A percentile compares a stretch with the other conserved stretches of the same genome.
phyloP scores from a whole-genome alignment of 1,140 invertebrate genomes.

The Tetramorium simillimum region DNA sequence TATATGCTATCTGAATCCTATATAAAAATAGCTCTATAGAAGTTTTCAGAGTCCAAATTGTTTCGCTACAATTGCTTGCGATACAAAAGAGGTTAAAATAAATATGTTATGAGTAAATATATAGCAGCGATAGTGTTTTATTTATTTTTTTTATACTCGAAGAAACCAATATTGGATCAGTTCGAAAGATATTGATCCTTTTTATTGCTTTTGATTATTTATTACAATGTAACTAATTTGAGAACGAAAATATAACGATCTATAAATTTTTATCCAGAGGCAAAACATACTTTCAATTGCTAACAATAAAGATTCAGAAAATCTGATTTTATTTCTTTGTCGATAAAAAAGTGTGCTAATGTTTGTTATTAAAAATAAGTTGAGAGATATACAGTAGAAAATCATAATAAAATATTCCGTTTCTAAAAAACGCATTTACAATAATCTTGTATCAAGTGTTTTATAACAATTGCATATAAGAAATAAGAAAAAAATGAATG shows the following conservation, averaged over 20 bases:
- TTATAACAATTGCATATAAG: background rate
- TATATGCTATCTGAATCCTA: constrained; percentile 39
- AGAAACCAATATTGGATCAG: constrained; percentile 14
- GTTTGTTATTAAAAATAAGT: background rate
- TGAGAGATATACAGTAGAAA: background rate
- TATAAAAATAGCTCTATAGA: constrained; percentile 4
- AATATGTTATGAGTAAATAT: constrained; percentile 31
- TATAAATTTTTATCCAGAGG: background rate
- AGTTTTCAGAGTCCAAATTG: constrained; percentile 32
- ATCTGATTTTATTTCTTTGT: background rate
- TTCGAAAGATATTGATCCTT: background rate
- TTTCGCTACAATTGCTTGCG: constrained; percentile 43
- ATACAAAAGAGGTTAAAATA: constrained; percentile 47
- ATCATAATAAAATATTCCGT: background rate
- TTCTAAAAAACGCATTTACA: too few species aligned
- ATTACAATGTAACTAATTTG: background rate
- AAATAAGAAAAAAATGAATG: background rate
- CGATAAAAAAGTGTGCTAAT: background rate
- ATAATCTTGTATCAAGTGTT: background rate
- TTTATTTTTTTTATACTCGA: constrained; percentile 3
- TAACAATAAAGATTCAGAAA: background rate
- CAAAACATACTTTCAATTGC: background rate
- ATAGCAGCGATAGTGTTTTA: background rate
- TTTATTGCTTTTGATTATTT: constrained; percentile 34
- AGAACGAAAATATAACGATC: background rate